phyloP scores from a whole-genome alignment of 1,140 invertebrate genomes.

The Formica exsecta region DNA sequence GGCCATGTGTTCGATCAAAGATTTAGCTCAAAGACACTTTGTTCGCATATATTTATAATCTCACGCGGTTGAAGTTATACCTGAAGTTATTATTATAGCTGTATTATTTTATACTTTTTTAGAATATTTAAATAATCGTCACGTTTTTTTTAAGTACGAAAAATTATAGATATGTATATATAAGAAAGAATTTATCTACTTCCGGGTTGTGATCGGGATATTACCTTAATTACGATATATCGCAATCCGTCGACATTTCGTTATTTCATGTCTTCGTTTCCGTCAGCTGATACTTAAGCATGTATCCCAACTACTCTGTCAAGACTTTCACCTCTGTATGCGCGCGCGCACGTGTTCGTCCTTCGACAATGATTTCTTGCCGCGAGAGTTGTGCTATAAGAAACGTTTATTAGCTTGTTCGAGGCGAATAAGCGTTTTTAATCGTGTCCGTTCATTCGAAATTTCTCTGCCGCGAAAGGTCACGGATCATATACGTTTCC shows the following conservation, averaged over 20 bases:
- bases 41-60: not conserved
- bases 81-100: not conserved
- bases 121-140: not conserved
- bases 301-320: constrained; percentile 42
- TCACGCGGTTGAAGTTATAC: not conserved
- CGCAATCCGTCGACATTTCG: not conserved
- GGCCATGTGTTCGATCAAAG: not conserved
- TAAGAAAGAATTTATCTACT: not conserved
- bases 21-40: not conserved
- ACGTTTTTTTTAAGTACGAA: not conserved
- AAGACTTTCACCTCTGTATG: constrained; percentile 65
- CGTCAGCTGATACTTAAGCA: constrained; percentile 63
- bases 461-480: constrained; percentile 51
- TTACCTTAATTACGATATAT: constrained; percentile 15
- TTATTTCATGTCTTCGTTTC: constrained; percentile 43
- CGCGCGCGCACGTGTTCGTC: constrained; percentile 17
- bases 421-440: constrained; percentile 16
- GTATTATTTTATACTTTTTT: not conserved
- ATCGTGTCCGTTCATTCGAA: constrained; percentile 7
- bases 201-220: not conserved
- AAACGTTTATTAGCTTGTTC: not conserved
- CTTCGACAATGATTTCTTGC: constrained; percentile 65
- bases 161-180: not conserved
- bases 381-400: constrained; percentile 6
- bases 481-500: constrained; percentile 8